Conservation (phyloP, 2,113 vertebrate genomes). For the Sylvietta virens region DNA sequence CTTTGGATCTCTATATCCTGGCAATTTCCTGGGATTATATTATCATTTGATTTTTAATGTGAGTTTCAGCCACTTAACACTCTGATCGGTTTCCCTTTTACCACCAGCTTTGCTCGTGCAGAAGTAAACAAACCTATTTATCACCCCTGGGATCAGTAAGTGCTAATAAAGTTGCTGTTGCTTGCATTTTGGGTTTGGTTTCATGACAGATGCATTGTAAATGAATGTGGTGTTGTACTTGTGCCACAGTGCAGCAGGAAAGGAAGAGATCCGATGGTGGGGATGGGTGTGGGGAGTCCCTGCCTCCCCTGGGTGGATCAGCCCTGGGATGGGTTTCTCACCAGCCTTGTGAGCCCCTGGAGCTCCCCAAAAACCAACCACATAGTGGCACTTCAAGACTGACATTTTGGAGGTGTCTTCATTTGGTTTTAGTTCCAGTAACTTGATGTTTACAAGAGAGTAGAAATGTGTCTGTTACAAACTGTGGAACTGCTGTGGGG, state of each 20-base stretch:
- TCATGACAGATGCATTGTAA: constrained; percentile 11
- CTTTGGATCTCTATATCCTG: background rate
- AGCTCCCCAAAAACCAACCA: background rate
- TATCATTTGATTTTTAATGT: constrained; percentile 37
- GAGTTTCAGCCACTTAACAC: constrained; percentile 49
- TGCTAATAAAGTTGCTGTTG: constrained; percentile 70
- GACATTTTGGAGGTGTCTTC: rapidly evolving
- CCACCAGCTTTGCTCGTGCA: constrained; percentile 41
- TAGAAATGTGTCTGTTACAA: background rate
- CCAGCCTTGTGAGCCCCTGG: background rate
- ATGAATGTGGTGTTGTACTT: constrained; percentile 3
- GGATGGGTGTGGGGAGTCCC: background rate
- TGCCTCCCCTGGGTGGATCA: background rate
- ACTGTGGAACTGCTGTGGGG: rapidly evolving
- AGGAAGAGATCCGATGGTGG: background rate
- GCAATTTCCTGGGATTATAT: constrained; percentile 54
- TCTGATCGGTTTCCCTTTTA: constrained; percentile 55
- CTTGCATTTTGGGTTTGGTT: constrained; percentile 61
- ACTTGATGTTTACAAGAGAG: background rate
- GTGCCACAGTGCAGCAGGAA: background rate
- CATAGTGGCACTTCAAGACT: background rate
- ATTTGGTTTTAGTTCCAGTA: background rate
- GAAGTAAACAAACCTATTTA: constrained; percentile 73
- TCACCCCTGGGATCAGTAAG: constrained; percentile 68
- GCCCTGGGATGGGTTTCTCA: background rate